Evolutionary conservation across 2,113 vertebrate species (phyloP), one percentile per base, ranked within the genome.

Genomic region (Struthio camelus): DNA sequence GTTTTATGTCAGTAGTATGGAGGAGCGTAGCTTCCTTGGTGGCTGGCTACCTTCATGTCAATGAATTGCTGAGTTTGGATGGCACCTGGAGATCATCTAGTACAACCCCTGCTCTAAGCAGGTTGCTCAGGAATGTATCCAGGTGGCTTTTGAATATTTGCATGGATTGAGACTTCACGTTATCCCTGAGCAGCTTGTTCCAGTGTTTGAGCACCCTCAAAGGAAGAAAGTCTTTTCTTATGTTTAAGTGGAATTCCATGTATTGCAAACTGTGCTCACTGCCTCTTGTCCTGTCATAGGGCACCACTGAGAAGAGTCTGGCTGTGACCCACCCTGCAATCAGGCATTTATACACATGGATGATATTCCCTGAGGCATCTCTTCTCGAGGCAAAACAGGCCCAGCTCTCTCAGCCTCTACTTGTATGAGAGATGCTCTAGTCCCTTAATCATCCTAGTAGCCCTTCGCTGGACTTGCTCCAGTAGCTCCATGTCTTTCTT

Each of bases 1-100:
- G 32, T 23, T 20, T 12, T n/a, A 67, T 2, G 0, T 4, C 6
- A 27, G 4, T 42, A 0, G 3, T 32, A 2, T 0, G 0, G 14
- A 79, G 53, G 27, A 69, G 72, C 27, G 30, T 48, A 28, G 36
- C 36, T 89, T 65, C 42, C 30, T 30, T 58, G 56, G 56, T 32
- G 56, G 9, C 30, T 58, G 16, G 9, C 30, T 58, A 9, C 48
- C 56, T 62, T 34, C 6, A 4, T 34, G 34, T 42, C 50, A 17
- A 4, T 6, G 2, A 36, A 12, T 30, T 0, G 0, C 40, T 30
- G 59, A 59, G 27, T 65, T 30, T 69, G 87, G 75, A 38, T 12
- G 19, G 10, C 38, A 24, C 1, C 32, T 56, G 50, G 61, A 25
- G 32, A 13, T 27, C 16, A 54, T 11, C 38, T 15, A 11, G 20